Evolutionary conservation across 2,888 invertebrate genomes (phyloP), one percentile per base, ranked within the genome.

Genomic region (Cosmopolites sordidus): DNA sequence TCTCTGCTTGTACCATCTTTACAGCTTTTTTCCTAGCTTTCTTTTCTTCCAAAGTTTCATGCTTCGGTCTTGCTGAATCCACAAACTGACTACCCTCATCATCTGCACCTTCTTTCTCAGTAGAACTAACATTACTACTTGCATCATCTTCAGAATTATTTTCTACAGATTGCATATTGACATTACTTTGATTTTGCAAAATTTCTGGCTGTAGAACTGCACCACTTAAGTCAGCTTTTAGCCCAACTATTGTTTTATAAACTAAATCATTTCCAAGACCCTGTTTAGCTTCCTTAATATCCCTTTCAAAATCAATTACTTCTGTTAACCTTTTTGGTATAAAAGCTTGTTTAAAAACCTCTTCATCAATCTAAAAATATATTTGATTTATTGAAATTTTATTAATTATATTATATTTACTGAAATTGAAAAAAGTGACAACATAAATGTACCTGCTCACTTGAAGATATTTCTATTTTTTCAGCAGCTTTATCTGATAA

Each of bases 261-360:
- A 88, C 81, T 11, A 94, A 78, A 67, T 89, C 84, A 39, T 82
- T 79, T 16, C 80, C 78, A 45, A 83, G 79, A 14, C 91, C 91
- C 49, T 83, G 76, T 70, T 91, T 88, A 0, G 86, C 89, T 66
- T 88, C 82, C 46, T 77, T 82, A 46, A 92, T 89, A 72, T 99
- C 97, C 22, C 92, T 75, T 70, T 93, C 93, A 69, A 86, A 83
- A 72, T 93, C 84, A 17, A 87, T 80, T 2, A 93, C 95, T 79
- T 98, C 91, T 61, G 87, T 88, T 51, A 99, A 79, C 60, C 89
- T 84, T 70, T 94, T 88, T 1, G 98, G 98, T 72, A 99, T 99
- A 71, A 84, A 98, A 2, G 89, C 83, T 70, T 89, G 85, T 71
- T 94, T 92, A 73, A 98, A 99, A 2, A 94, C 92, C 74, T 92